Conservation (phyloP, 1,140 invertebrate species). For the Acromyrmex charruanus region DNA sequence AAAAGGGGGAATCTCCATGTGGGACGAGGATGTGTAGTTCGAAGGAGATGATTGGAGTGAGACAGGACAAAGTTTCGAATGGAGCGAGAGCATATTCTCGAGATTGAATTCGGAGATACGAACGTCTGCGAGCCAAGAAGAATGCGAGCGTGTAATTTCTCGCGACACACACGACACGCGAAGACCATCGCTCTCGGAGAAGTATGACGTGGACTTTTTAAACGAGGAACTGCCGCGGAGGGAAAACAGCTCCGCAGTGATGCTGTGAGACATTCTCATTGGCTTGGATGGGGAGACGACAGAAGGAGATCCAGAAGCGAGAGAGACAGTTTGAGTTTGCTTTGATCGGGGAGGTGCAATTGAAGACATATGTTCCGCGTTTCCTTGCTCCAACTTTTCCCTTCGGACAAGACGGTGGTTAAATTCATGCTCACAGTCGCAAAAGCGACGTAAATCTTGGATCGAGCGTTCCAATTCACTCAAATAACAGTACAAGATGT, state of each 20-base stretch:
- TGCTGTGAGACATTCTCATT: not conserved
- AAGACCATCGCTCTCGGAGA: not conserved
- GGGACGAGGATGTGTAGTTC: not conserved
- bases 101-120: slow-evolving; percentile 68
- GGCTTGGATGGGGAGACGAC: not conserved
- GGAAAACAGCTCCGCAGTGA: slow-evolving; percentile 37
- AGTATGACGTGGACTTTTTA: slow-evolving; percentile 55
- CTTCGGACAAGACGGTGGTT: not conserved
- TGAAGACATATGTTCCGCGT: slow-evolving; percentile 45
- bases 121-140: slow-evolving; percentile 49
- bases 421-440: not conserved
- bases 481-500: no score
- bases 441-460: not conserved
- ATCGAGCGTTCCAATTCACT: slow-evolving; percentile 1
- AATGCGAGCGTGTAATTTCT: slow-evolving; percentile 71
- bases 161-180: slow-evolving; percentile 1
- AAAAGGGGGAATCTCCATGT: not conserved
- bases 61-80: slow-evolving; percentile 58
- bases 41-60: slow-evolving; percentile 13
- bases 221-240: slow-evolving; percentile 39
- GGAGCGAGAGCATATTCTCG: slow-evolving; percentile 54
- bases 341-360: slow-evolving; percentile 15
- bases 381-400: slow-evolving; percentile 31
- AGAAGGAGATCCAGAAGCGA: not conserved
- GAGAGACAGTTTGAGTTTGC: not conserved